Base-by-base conservation (phyloP, 2,888 invertebrate genomes). In the Halictus quadricinctus region DNA sequence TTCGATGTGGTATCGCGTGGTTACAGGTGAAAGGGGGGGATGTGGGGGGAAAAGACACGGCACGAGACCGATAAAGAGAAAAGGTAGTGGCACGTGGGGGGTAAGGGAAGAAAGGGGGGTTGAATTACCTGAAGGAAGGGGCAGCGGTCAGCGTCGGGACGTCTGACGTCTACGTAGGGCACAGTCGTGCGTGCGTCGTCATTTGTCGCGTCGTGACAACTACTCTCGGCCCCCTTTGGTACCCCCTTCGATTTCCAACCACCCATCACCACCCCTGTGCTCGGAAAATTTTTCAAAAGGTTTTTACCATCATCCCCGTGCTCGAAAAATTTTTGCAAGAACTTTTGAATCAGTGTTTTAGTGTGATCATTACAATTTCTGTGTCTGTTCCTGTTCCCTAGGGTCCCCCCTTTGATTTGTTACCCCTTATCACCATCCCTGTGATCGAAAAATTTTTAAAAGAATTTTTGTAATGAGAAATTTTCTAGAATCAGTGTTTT, bases 141-240 rank as follows among this genome's bases (percentile, higher is more conserved):
- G 83, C 75, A 87, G 89, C 90, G 93, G 93, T 93, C 93, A 93
- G 93, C 93, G 91, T 92, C 89, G 92, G 90, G 92, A 92, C 91
- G 90, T 87, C 87, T 85, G 87, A 78, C 89, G 88, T 82, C 82
- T 87, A 83, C 79, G 83, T 78, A 86, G 75, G 84, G 85, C 87
- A 85, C 87, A 90, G 90, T 89, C 83, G 89, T 88, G 87, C 87
- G 85, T 89, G 81, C 84, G 84, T 80, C 86, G 88, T 89, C 88
- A 90, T 88, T 91, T 91, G 90, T 88, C 87, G 80, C 86, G 80
- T 79, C 81, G 76, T 72, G 76, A 21, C 54, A 80, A 73, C 79
- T 81, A 48, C n/a, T 10, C 48, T n/a, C 18, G 21, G 7, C 29
- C 36, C 60, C 66, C 50, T 18, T 18, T 15, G 25, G 5, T 48